These are phyloP conservation scores for Sialia sialis DNA, from an alignment of 2,113 vertebrate species.

Conservation along the genomic window DNA sequence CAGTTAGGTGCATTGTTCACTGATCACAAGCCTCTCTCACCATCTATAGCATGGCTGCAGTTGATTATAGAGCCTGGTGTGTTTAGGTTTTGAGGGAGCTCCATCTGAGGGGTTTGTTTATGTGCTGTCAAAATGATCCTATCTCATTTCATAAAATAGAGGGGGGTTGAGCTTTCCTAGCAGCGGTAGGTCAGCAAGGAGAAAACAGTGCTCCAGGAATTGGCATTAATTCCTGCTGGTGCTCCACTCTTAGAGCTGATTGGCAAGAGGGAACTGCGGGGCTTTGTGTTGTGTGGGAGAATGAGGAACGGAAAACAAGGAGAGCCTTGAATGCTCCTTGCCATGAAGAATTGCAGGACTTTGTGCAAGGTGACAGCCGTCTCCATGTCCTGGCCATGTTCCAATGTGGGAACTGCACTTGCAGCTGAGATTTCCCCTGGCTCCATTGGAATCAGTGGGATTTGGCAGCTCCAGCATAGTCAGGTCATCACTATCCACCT, in stretches of 20 bases:
- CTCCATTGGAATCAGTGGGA: background rate
- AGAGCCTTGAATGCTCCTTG: constrained; percentile 6
- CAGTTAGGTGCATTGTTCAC: background rate
- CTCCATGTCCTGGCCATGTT: background rate
- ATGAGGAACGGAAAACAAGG: background rate
- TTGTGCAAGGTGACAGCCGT: constrained; percentile 30
- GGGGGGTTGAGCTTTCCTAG: background rate
- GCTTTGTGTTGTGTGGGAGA: background rate
- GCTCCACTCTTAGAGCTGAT: background rate
- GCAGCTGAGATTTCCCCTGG: background rate
- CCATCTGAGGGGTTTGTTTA: background rate
- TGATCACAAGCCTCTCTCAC: background rate
- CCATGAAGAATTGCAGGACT: constrained; percentile 26
- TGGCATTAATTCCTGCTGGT: background rate
- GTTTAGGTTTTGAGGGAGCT: background rate
- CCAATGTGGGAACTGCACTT: background rate
- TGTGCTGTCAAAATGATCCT: background rate
- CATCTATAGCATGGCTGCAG: background rate
- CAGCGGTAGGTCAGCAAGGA: background rate
- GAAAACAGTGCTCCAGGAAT: background rate
- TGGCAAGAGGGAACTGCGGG: background rate
- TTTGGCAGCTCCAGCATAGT: background rate
- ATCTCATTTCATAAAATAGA: background rate
- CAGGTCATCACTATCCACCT: background rate
- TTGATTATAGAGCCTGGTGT: background rate